phyloP scores from a whole-genome alignment of 1,140 invertebrate genomes.

The Drosophila athabasca region DNA sequence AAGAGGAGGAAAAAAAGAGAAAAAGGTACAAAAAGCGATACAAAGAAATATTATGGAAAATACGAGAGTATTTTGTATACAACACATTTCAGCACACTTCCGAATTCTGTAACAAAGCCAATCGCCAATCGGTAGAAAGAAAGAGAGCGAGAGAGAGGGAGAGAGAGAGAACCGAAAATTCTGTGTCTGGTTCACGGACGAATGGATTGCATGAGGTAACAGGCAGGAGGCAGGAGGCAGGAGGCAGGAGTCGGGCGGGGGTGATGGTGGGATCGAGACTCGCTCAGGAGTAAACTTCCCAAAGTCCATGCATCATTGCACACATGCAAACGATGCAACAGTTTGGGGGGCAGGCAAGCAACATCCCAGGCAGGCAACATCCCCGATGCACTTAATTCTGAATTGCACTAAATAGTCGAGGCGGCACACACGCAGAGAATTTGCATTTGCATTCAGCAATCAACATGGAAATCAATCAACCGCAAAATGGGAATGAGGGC shows the following conservation, averaged over 20 bases:
- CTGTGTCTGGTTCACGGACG: conserved; percentile 38
- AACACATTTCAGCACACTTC: conserved; percentile 4
- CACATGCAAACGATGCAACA: conserved; percentile 41
- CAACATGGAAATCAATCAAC: conserved; percentile 78
- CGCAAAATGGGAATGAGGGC: conserved; percentile 43
- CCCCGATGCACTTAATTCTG: conserved; percentile 28
- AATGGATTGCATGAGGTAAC: conserved; percentile 7
- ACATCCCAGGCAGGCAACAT: too few relatives aligned
- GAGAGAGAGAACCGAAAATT: conserved; percentile 22
- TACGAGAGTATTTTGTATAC: conserved; percentile 1
- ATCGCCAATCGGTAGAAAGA: conserved; percentile 39
- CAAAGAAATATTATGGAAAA: conserved; percentile 62
- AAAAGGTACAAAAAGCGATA: conserved; percentile 46
- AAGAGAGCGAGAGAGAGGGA: background rate
- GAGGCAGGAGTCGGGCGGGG: background rate
- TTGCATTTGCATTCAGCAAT: conserved; percentile 72
- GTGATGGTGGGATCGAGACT: background rate
- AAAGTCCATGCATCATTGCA: too few relatives aligned
- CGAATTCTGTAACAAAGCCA: conserved; percentile 62
- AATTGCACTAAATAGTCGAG: conserved; percentile 42
- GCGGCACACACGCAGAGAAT: conserved; percentile 40
- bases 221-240: background rate
- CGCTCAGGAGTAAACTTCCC: too few relatives aligned
- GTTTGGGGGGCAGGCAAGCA: conserved; percentile 4
- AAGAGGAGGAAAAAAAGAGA: conserved; percentile 11